Conservation (phyloP, 2,797 vertebrate genomes). For the Cyprinella venusta region DNA sequence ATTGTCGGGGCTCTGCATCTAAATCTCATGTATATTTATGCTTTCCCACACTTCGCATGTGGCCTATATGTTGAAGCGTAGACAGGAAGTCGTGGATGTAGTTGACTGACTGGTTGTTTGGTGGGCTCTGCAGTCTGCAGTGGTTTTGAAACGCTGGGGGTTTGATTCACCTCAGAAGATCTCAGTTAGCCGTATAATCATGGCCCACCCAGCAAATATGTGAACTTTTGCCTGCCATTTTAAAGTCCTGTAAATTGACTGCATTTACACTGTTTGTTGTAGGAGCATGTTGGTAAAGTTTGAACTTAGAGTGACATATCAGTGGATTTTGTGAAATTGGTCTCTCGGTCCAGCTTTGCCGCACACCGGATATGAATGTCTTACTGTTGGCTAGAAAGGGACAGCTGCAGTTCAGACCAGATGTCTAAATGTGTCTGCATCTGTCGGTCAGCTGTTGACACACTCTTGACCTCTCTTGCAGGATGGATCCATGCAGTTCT, state of each 20-base stretch:
- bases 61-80: background rate
- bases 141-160: conserved; percentile 6
- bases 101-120: conserved; percentile 32
- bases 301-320: background rate
- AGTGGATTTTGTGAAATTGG: background rate
- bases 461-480: conserved; percentile 71
- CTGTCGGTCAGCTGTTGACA: conserved; percentile 52
- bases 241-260: background rate
- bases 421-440: conserved; percentile 9
- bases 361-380: conserved; percentile 33
- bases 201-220: conserved; percentile 20
- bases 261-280: background rate
- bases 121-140: conserved; percentile 7
- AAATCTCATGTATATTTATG: conserved; percentile 9
- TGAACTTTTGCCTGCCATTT: background rate
- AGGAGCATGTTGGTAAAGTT: background rate
- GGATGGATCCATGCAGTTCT: conserved; percentile 99
- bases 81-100: conserved; percentile 8
- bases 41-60: background rate
- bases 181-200: conserved; percentile 25
- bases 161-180: background rate
- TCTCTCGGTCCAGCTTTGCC: conserved; percentile 18
- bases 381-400: conserved; percentile 20
- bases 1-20: background rate
- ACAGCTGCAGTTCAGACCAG: conserved; percentile 23